Percentiles rank a stretch among this genome's conserved stretches.
Conservation (phyloP, 1,140 invertebrate genomes). For the Cardiocondyla obscurior region DNA sequence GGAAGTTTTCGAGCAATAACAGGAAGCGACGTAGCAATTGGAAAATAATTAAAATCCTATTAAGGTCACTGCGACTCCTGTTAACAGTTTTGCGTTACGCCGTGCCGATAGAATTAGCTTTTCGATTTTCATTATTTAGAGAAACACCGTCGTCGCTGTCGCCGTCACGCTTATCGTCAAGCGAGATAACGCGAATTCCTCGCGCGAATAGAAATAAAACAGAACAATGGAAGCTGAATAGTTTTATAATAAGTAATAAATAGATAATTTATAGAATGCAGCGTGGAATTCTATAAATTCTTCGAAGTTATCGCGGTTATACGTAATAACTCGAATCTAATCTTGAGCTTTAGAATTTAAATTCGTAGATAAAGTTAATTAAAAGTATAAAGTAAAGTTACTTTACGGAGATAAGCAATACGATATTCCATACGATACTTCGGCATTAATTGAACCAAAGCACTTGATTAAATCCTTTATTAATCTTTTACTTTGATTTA, state of each 20-base stretch:
- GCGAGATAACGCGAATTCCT: not conserved
- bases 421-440: not conserved
- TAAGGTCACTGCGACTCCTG: conserved; percentile 54
- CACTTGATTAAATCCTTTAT: too few species aligned
- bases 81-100: conserved; percentile 32
- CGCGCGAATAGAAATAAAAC: conserved; percentile 23
- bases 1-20: conserved; percentile 72
- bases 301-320: not conserved
- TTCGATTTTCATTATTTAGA: conserved; percentile 70
- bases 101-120: conserved; percentile 66
- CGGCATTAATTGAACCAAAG: not conserved
- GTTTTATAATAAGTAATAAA: not conserved
- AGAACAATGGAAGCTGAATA: conserved; percentile 9
- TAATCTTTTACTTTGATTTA: not conserved
- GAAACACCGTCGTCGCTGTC: conserved; percentile 16
- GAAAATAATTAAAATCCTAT: conserved; percentile 79
- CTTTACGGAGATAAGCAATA: not conserved
- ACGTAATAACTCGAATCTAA: not conserved
- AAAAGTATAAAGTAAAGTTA: not conserved
- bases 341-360: too few species aligned
- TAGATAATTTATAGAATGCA: conserved; percentile 4
- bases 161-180: not conserved
- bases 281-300: not conserved
- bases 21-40: conserved; percentile 70
- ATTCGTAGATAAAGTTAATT: not conserved